Evolutionary conservation across 1,140 invertebrate species (phyloP).

Genomic region (Venturia canescens): DNA sequence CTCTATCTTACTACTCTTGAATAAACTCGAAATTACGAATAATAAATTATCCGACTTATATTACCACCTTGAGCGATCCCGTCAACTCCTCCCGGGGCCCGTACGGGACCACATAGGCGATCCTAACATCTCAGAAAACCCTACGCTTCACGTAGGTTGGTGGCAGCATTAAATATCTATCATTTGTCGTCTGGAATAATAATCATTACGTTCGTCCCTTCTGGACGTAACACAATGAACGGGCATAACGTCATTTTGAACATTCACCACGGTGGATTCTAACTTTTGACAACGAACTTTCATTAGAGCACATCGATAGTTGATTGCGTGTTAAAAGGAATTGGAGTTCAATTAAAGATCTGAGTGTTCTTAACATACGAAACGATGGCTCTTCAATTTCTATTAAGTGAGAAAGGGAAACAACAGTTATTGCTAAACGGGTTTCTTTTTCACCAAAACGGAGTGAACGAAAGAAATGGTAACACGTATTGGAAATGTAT

Average conservation of each 20-base stretch:
- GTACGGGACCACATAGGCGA: too few relatives aligned
- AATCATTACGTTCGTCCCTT: too few relatives aligned
- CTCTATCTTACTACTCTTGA: too few relatives aligned
- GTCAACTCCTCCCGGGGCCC: too few relatives aligned
- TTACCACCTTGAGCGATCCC: too few relatives aligned
- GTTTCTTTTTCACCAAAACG: constrained; percentile 18
- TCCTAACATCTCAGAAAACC: too few relatives aligned
- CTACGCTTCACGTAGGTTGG: too few relatives aligned
- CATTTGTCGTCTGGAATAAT: too few relatives aligned
- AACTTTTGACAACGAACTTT: background rate
- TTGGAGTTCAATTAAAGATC: background rate
- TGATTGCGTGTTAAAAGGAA: background rate
- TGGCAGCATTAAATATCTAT: too few relatives aligned
- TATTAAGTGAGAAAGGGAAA: constrained; percentile 27
- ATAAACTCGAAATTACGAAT: too few relatives aligned
- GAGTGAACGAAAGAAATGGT: constrained; percentile 27
- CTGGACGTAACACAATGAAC: too few relatives aligned
- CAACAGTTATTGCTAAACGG: constrained; percentile 24
- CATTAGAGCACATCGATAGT: background rate
- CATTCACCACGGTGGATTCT: background rate
- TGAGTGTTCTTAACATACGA: background rate
- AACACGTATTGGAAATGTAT: constrained; percentile 33
- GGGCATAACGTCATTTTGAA: background rate
- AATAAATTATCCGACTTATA: too few relatives aligned
- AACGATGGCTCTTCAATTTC: constrained; percentile 35